A percentile compares a stretch with the other conserved stretches of the same genome.
Evolutionary conservation across 2,113 vertebrate genomes (phyloP).

Genomic region (Anolis carolinensis): DNA sequence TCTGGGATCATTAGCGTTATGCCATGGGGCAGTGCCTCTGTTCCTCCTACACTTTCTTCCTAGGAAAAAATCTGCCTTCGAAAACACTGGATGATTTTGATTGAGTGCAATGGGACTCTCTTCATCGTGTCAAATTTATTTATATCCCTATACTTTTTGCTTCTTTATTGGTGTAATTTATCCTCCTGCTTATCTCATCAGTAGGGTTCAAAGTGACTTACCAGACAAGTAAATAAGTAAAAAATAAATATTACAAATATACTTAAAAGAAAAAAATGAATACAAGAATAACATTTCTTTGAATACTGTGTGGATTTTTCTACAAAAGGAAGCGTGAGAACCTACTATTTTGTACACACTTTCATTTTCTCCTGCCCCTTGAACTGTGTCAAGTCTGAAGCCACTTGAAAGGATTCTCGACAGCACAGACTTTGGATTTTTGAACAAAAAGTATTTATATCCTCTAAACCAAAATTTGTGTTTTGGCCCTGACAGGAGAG

Average conservation of each 20-base stretch:
- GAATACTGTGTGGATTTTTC: not conserved
- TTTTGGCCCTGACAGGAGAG: conserved; percentile 13
- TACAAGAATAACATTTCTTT: too few species aligned
- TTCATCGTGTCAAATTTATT: not conserved
- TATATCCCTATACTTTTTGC: too few species aligned
- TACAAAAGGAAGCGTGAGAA: not conserved
- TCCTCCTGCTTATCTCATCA: too few species aligned
- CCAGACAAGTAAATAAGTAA: too few species aligned
- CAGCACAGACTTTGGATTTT: not conserved
- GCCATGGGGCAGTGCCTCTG: not conserved
- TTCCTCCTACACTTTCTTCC: not conserved
- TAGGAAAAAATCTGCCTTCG: not conserved
- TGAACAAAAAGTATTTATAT: not conserved
- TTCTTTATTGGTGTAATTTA: too few species aligned
- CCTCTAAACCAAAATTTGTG: conserved; percentile 27
- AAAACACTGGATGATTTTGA: not conserved
- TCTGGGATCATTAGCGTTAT: not conserved
- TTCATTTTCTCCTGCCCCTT: not conserved
- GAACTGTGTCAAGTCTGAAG: not conserved
- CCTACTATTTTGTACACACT: not conserved
- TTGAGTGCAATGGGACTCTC: not conserved
- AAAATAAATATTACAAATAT: too few species aligned
- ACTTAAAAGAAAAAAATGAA: too few species aligned
- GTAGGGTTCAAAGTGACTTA: too few species aligned
- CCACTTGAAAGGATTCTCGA: not conserved